Base-by-base conservation (phyloP, 1,140 invertebrate species). In the Drosophila nigromelanica region DNA sequence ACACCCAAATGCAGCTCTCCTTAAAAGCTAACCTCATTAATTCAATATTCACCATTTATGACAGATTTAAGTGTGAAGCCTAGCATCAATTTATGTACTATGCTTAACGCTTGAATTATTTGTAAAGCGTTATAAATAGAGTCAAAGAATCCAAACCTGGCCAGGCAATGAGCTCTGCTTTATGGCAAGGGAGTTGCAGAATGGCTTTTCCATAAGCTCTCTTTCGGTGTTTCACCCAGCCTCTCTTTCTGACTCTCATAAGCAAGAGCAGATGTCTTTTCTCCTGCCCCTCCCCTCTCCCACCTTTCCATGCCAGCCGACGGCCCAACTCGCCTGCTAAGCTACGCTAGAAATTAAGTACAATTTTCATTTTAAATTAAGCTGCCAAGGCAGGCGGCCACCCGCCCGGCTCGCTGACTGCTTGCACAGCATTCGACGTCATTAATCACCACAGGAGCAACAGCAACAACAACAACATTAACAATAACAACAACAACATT, bases 351-450 rank as follows among this genome's bases (percentile, higher is more conserved):
- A 89, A 86, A 86, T 86, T 87, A 86, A 86, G 82, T 86, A 86
- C 82, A 86, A 89, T 86, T 86, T 86, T 86, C 78, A 86, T 86
- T 86, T 86, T 87, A 86, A 86, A 86, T 86, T 87, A 86, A 86
- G 82, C 82, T 89, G 83, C 82, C 83, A 78, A 43, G 42, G 59
- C 66, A 75, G 64, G 15, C 51, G 35, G 54, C 24, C 42, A 21
- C 14, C 12, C 33, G 35, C 48, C 11, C 7, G 14, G 64, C 51
- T 60, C 37, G 24, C 52, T 39, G 55, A 14, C 68, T 61, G 39
- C 78, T 54, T 63, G 56, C 59, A 47, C 78, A 78, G 79, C 67
- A 72, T 86, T 87, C 83, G 82, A 76, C 78, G 76, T 87, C 82
- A 86, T 86, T 86, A 86, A 86, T 86, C 82, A 86, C 82, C 75